phyloP scores from a whole-genome alignment of 2,113 vertebrate genomes.

The Labeo catla region DNA sequence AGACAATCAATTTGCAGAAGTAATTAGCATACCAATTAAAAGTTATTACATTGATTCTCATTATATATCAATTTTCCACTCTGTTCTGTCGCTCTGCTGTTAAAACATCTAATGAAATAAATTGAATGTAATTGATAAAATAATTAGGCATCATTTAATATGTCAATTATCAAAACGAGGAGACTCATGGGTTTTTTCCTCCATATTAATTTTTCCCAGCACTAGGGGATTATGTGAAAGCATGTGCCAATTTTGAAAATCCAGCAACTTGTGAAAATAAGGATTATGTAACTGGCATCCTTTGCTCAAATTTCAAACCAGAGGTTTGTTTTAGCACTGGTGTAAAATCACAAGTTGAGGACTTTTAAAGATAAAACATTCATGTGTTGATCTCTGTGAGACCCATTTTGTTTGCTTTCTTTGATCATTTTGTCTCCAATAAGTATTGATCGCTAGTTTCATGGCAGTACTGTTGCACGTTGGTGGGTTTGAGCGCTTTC shows the following conservation, averaged over 20 bases:
- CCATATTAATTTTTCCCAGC: slow-evolving; percentile 49
- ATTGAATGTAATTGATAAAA: slow-evolving; percentile 60
- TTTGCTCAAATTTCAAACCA: background rate
- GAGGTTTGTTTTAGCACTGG: background rate
- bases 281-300: slow-evolving; percentile 10
- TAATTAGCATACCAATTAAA: slow-evolving; percentile 59
- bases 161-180: slow-evolving; percentile 54
- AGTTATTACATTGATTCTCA: slow-evolving; percentile 51
- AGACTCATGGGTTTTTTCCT: slow-evolving; percentile 39
- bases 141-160: slow-evolving; percentile 59
- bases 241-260: slow-evolving; percentile 28
- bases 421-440: background rate
- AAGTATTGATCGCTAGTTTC: background rate
- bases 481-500: background rate
- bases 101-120: slow-evolving; percentile 50
- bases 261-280: background rate
- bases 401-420: slow-evolving; percentile 13
- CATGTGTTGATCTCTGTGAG: background rate
- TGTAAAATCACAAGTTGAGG: background rate
- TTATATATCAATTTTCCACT: slow-evolving; percentile 53
- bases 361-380: background rate
- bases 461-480: background rate
- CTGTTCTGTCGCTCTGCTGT: slow-evolving; percentile 46
- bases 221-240: slow-evolving; percentile 37
- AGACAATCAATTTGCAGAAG: slow-evolving; percentile 58